Base-by-base conservation (phyloP, 2,888 invertebrate species). In the Napeogenes sylphis region DNA sequence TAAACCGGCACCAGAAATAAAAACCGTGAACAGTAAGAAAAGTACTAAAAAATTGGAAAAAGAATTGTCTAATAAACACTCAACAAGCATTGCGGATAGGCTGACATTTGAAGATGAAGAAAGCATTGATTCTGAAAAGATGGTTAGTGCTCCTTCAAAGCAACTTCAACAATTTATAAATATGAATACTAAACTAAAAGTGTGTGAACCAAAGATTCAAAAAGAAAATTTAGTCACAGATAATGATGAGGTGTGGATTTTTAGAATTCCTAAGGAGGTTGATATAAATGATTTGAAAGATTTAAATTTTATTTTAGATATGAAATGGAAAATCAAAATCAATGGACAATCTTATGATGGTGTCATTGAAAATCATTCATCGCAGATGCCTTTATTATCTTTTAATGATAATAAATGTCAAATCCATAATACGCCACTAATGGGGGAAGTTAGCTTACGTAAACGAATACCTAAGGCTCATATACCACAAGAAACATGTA, bases 391-490 rank as follows among this genome's bases (percentile, higher is more conserved):
- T 3, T 57, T 84, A 33, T 55, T 84, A 42, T 70, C 76, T 32
- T 67, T 67, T 47, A 68, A 72, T 8, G 56, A 75, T 42, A 72
- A 66, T 30, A 68, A 73, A 61, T 69, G 68, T 58, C 63, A 74
- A 55, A 73, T 86, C 12, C 78, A 73, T 63, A 81, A 76, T 68
- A 6, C 80, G 6, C 62, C 73, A 32, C n/a, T 70, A 42, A 61
- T 63, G 47, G 64, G 67, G 59, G 53, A 79, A n/a, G 70, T 86
- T 2, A 71, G 73, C 64, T 73, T 87, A 60, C 79, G 73, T 14
- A 84, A 82, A 71, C 76, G 83, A 68, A 80, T 87, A 65, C 87
- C 87, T 8, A 87, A 85, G 70, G 71, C 76, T 33, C 82, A 82
- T 68, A 71, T 79, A 45, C 72, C 70, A 21, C 78, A 83, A 56